Conservation (phyloP, 1,140 invertebrate species). For the Drosophila arizonae region DNA sequence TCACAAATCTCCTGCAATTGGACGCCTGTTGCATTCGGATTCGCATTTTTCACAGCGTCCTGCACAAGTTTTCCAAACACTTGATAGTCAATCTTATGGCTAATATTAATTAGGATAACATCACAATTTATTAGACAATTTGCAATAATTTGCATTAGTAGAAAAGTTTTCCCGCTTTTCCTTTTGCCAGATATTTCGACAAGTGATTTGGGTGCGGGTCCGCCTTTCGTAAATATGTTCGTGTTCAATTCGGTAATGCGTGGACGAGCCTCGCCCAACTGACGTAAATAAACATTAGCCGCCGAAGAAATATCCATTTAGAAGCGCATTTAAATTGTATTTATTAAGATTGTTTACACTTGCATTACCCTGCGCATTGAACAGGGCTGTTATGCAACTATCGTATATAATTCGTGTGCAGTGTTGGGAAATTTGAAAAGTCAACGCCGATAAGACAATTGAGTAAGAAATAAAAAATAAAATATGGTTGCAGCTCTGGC, state of each 20-base stretch:
- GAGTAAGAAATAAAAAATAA: neutral
- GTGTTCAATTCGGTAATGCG: constrained; percentile 1
- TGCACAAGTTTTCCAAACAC: constrained; percentile 11
- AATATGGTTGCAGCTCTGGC: too few species aligned
- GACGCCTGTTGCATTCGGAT: neutral
- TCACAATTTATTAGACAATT: constrained; percentile 16
- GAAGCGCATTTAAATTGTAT: neutral
- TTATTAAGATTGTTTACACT: neutral
- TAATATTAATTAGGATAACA: constrained; percentile 25
- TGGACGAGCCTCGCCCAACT: constrained; percentile 29
- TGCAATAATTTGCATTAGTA: constrained; percentile 30
- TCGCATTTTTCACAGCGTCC: neutral
- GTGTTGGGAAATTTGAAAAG: neutral
- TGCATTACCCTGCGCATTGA: neutral
- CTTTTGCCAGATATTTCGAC: constrained; percentile 31
- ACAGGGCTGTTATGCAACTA: constrained; percentile 4
- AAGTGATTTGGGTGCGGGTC: constrained; percentile 12
- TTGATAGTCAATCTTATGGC: constrained; percentile 31
- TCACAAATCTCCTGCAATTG: constrained; percentile 9
- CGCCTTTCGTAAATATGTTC: constrained; percentile 15
- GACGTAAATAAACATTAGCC: constrained; percentile 16
- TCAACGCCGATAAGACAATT: neutral
- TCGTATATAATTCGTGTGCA: neutral
- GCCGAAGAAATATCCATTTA: constrained; percentile 25
- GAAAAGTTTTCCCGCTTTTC: constrained; percentile 35